Percentiles rank a stretch among this genome's conserved stretches.
These are phyloP conservation scores for Caenorhabditis tropicalis DNA, from an alignment of 1,140 invertebrate genomes.

Conservation along the genomic window DNA sequence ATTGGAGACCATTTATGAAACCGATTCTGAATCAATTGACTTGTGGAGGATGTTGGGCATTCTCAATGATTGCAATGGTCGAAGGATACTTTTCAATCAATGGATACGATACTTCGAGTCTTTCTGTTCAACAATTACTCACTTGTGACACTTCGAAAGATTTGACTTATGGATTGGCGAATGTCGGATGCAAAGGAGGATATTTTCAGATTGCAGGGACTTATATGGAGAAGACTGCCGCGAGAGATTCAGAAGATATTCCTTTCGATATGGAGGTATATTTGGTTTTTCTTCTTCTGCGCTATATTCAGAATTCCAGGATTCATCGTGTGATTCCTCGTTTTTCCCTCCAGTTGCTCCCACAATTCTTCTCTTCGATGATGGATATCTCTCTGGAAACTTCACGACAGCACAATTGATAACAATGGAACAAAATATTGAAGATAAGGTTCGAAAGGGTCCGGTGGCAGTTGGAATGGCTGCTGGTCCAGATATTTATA, in stretches of 20 bases:
- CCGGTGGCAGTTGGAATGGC: constrained; percentile 47
- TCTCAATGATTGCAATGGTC: constrained; percentile 48
- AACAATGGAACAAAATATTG: constrained; percentile 42
- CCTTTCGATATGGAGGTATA: constrained; percentile 29
- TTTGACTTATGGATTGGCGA: constrained; percentile 30
- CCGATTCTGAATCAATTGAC: constrained; percentile 31
- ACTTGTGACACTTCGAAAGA: constrained; percentile 29
- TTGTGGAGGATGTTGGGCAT: constrained; percentile 53
- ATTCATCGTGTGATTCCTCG: background rate
- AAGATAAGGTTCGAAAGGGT: constrained; percentile 37
- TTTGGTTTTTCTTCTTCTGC: background rate
- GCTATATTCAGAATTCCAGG: background rate
- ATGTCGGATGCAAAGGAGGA: constrained; percentile 45
- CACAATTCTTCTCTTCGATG: background rate
- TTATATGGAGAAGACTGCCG: background rate
- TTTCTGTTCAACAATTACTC: constrained; percentile 54
- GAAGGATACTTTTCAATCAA: constrained; percentile 36
- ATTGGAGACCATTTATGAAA: constrained; percentile 43
- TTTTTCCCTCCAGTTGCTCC: background rate
- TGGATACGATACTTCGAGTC: background rate
- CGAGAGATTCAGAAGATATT: background rate
- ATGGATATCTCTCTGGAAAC: constrained; percentile 18
- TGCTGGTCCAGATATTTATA: constrained; percentile 2
- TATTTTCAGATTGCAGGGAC: constrained; percentile 44
- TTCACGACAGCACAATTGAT: background rate